Conservation (phyloP, 2,888 invertebrate species). For the Xanthorhoe spadicearia region DNA sequence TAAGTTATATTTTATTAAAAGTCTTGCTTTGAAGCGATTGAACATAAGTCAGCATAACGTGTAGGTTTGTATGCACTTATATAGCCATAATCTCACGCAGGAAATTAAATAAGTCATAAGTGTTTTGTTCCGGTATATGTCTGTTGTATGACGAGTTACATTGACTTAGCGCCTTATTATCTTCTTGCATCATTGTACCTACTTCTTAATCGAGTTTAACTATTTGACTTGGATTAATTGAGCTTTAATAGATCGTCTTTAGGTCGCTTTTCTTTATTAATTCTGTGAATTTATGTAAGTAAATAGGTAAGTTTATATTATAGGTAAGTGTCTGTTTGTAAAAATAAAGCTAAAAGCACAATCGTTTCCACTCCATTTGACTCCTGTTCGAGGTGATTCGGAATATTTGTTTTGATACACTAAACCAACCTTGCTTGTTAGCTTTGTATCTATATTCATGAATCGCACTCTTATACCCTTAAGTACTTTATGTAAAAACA, state of each 20-base stretch:
- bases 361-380: background rate
- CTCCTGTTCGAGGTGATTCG: background rate
- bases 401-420: background rate
- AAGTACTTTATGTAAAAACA: slow-evolving; percentile 14
- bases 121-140: slow-evolving; percentile 18
- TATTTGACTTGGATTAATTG: no score
- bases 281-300: no score
- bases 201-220: background rate
- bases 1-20: no score
- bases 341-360: no score
- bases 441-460: no score
- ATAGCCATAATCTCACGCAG: background rate
- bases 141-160: background rate
- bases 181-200: background rate
- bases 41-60: no score
- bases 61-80: background rate
- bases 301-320: no score
- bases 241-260: no score
- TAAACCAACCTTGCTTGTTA: background rate
- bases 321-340: no score
- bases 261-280: no score
- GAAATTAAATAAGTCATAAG: slow-evolving; percentile 18
- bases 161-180: background rate
- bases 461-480: background rate
- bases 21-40: no score